Conservation (phyloP, 1,140 invertebrate genomes). For the Drosophila sp. region DNA sequence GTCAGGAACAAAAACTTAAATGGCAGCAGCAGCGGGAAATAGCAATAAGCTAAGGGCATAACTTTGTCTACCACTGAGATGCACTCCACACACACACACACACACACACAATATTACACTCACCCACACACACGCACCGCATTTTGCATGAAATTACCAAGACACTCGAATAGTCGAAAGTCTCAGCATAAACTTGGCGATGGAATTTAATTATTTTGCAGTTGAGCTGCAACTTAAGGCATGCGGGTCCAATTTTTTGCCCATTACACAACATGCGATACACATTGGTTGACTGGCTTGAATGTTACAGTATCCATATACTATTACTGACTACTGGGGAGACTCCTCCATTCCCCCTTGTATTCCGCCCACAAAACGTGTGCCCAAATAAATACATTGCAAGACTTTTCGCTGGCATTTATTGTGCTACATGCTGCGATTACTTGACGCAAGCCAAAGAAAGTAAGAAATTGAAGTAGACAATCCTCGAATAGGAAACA, state of each 20-base stretch:
- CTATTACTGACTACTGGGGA: slow-evolving; percentile 2
- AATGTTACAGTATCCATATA: slow-evolving; percentile 8
- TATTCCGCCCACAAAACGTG: slow-evolving; percentile 29
- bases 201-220: slow-evolving; percentile 81
- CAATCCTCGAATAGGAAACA: background rate
- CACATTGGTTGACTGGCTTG: slow-evolving; percentile 14
- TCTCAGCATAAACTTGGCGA: slow-evolving; percentile 63
- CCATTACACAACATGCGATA: slow-evolving; percentile 61
- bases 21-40: slow-evolving; percentile 74
- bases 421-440: slow-evolving; percentile 65
- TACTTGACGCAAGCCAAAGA: slow-evolving; percentile 60
- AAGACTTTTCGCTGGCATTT: slow-evolving; percentile 64
- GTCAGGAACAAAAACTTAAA: slow-evolving; percentile 46
- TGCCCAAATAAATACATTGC: slow-evolving; percentile 64
- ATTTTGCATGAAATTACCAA: slow-evolving; percentile 78
- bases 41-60: slow-evolving; percentile 79
- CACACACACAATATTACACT: slow-evolving; percentile 18
- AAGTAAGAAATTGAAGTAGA: background rate
- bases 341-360: background rate
- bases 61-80: slow-evolving; percentile 63
- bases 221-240: slow-evolving; percentile 62
- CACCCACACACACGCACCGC: slow-evolving; percentile 21
- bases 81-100: slow-evolving; percentile 14
- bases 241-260: slow-evolving; percentile 73
- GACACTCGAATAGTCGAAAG: slow-evolving; percentile 59